These are phyloP conservation scores for Leuctra nigra DNA, from an alignment of 2,888 invertebrate species.

Conservation along the genomic window DNA sequence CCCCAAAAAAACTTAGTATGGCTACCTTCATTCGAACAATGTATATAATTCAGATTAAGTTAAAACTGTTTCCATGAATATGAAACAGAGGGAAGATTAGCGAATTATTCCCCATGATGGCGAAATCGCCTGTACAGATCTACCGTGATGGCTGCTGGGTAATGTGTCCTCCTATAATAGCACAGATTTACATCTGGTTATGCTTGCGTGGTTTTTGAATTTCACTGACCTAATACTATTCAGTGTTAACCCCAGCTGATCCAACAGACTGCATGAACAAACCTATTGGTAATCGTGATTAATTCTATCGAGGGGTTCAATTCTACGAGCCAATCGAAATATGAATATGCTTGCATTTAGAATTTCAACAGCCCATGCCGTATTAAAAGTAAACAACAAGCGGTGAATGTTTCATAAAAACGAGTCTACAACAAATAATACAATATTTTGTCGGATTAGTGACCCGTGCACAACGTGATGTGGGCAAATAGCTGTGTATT, in stretches of 20 bases:
- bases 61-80: too few relatives aligned
- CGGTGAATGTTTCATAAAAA: background rate
- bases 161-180: background rate
- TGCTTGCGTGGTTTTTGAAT: conserved; percentile 7
- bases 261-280: conserved; percentile 21
- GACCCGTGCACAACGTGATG: background rate
- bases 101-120: too few relatives aligned
- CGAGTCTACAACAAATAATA: background rate
- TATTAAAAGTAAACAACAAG: conserved; percentile 3
- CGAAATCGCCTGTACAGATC: too few relatives aligned
- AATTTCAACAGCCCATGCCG: too few relatives aligned
- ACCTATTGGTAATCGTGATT: conserved; percentile 23
- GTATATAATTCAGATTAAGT: too few relatives aligned
- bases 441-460: conserved; percentile 8
- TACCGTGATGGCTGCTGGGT: too few relatives aligned
- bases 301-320: conserved; percentile 9
- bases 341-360: background rate
- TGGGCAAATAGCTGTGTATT: too few relatives aligned
- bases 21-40: too few relatives aligned
- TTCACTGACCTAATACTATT: conserved; percentile 4
- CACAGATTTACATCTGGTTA: background rate
- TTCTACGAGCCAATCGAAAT: background rate
- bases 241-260: conserved; percentile 20
- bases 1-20: too few relatives aligned
- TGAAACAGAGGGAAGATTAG: too few relatives aligned